A percentile compares a stretch with the other conserved stretches of the same genome.
phyloP scores from a whole-genome alignment of 1,140 invertebrate species.

The Calephelis virginiensis region DNA sequence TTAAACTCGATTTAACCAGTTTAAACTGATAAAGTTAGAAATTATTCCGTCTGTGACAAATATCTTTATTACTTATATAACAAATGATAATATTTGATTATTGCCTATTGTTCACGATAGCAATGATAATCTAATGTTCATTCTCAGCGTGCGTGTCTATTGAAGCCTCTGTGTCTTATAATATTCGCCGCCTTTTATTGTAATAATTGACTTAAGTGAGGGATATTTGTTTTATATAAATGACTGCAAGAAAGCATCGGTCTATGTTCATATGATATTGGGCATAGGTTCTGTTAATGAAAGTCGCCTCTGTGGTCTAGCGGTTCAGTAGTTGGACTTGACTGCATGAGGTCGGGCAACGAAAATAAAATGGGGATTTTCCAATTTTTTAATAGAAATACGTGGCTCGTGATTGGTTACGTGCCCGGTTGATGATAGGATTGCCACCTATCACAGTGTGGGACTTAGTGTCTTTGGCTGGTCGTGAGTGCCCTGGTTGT shows the following conservation, averaged over 20 bases:
- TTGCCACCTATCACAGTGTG: too few species aligned
- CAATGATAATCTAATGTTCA: background rate
- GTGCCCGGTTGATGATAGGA: too few species aligned
- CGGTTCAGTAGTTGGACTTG: too few species aligned
- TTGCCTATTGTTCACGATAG: background rate
- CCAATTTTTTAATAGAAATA: too few species aligned
- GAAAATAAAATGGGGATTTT: too few species aligned
- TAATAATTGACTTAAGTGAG: slow-evolving; percentile 27
- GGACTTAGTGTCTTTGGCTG: too few species aligned
- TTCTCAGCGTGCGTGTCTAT: background rate
- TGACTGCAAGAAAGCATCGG: slow-evolving; percentile 24
- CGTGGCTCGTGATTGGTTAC: too few species aligned
- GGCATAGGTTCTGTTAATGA: too few species aligned
- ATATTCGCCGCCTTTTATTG: slow-evolving; percentile 26
- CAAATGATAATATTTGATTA: slow-evolving; percentile 4
- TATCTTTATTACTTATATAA: background rate
- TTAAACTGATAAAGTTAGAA: background rate
- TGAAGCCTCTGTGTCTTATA: slow-evolving; percentile 14
- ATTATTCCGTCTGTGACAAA: background rate
- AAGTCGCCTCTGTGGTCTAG: too few species aligned
- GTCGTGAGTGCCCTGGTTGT: too few species aligned
- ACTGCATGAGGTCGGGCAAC: too few species aligned
- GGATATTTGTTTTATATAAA: slow-evolving; percentile 28
- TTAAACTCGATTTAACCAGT: background rate
- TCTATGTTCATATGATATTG: background rate